Base-by-base conservation (phyloP, 2,797 vertebrate genomes). In the Chelon labrosus region DNA sequence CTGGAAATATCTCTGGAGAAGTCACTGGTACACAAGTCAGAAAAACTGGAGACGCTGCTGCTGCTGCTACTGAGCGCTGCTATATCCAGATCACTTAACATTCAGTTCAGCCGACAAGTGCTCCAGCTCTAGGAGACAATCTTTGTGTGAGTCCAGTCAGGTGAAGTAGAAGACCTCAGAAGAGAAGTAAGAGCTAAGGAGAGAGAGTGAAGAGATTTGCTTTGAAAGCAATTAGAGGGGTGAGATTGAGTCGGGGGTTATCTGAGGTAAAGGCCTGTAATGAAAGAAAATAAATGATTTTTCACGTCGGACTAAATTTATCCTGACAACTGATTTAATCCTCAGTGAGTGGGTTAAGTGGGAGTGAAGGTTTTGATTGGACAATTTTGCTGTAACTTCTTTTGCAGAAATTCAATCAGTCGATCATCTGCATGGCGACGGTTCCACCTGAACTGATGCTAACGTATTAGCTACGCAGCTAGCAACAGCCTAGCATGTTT, bases 221-320 rank as follows among this genome's bases (percentile, higher is more conserved):
- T 75, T 47, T 56, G 70, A 80, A 51, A 58, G 66, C 66, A 80
- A 62, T 77, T 77, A 75, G 67, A 73, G 73, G 51, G 27, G 5
- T 5, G 7, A 39, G 68, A 60, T 60, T 68, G 53, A 31, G 68
- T 11, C 0, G 6, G 35, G 31, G 27, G 47, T 67, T 16, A 65
- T 20, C 31, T 11, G 46, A 59, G 70, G 56, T 67, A 17, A 38
- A 66, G 65, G 31, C 31, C 31, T 35, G 6, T 35, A 35, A 66
- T 70, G 20, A 79, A 71, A 44, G 37, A n/a, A 38, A 47, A 47
- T 4, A 61, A 65, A 55, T 35, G 19, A 10, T 44, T 61, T 60
- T 60, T 55, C 31, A 7, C 6, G 31, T 35, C 31, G 31, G 31
- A 35, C 31, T 7, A 35, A 35, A 35, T 35, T 35, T 35, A 35